These are phyloP conservation scores for Anarrhichthys ocellatus DNA, from an alignment of 2,113 vertebrate genomes.

Conservation along the genomic window DNA sequence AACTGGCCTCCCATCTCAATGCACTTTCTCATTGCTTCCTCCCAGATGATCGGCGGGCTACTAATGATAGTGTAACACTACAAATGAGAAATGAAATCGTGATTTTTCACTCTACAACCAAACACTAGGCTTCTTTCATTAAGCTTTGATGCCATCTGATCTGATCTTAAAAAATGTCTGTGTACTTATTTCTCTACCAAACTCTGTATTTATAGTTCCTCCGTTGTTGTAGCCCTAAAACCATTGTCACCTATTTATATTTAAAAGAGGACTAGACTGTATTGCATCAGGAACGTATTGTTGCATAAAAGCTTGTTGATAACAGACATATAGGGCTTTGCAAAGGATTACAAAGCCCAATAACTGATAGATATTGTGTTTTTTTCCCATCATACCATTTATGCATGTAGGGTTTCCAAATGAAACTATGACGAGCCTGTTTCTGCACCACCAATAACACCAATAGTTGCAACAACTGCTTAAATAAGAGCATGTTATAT, in stretches of 20 bases:
- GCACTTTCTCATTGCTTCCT: slow-evolving; percentile 85
- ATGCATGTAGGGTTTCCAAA: not conserved
- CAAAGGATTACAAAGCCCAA: not conserved
- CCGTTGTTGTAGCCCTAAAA: not conserved
- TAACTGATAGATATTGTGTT: not conserved
- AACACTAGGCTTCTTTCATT: not conserved
- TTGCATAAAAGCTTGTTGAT: not conserved
- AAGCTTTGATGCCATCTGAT: not conserved
- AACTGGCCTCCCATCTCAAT: slow-evolving; percentile 84
- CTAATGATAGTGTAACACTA: slow-evolving; percentile 90
- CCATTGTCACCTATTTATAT: not conserved
- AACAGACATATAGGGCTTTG: too few relatives aligned
- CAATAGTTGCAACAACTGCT: not conserved
- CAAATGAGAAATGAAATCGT: not conserved
- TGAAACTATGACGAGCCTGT: not conserved
- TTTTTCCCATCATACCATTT: not conserved
- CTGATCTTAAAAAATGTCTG: not conserved
- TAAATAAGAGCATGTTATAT: not conserved
- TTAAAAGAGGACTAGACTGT: not conserved
- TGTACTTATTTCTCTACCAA: not conserved
- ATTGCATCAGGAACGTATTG: not conserved
- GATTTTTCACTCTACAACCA: not conserved
- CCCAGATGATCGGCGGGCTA: slow-evolving; percentile 82
- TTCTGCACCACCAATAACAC: not conserved
- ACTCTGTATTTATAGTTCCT: not conserved